Evolutionary conservation across 2,888 invertebrate genomes (phyloP), one percentile per base, ranked within the genome.

Genomic region (Drosophila mimetica): DNA sequence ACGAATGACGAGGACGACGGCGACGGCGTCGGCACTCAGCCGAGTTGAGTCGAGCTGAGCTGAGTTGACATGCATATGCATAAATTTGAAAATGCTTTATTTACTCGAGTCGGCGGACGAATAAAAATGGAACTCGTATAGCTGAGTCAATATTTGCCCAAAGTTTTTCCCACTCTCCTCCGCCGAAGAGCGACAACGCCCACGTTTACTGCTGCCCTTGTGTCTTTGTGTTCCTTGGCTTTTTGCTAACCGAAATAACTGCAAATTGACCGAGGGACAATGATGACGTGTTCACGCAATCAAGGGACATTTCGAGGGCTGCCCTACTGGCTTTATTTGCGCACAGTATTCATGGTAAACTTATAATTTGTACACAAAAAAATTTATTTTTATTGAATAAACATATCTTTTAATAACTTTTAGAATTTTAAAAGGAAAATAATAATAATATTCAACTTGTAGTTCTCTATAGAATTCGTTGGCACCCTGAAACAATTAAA

Each of bases 141-240:
- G 55, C 50, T 36, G 55, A 48, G 71, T 85, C 77, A 88, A 88
- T 86, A 79, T 85, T 85, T 86, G 59, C 61, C 28, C 25, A 78
- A 81, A 81, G 52, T 61, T 63, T 52, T 34, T 20, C 46, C 44
- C 46, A 32, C 30, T 41, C 39, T 28, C 9, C 36, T 37, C 28
- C 20, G 11, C n/a, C 4, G 6, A n/a, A 6, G n/a, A n/a, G n/a
- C n/a, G 6, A 46, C 30, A 30, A 11, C 37, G 36, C 25, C 57
- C 25, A 28, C 46, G 36, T 18, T 53, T 14, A 53, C 34, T 53
- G 16, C 72, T 50, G 69, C 72, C 66, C 66, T 63, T 22, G 39
- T 65, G 50, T 48, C 46, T 55, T 46, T 69, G 22, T 28, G 30
- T 39, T 55, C 55, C 25, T 42, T 46, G 52, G 63, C 64, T 30